Evolutionary conservation across 2,113 vertebrate species (phyloP), one percentile per base, ranked within the genome.

Genomic region (Bubo scandiacus): DNA sequence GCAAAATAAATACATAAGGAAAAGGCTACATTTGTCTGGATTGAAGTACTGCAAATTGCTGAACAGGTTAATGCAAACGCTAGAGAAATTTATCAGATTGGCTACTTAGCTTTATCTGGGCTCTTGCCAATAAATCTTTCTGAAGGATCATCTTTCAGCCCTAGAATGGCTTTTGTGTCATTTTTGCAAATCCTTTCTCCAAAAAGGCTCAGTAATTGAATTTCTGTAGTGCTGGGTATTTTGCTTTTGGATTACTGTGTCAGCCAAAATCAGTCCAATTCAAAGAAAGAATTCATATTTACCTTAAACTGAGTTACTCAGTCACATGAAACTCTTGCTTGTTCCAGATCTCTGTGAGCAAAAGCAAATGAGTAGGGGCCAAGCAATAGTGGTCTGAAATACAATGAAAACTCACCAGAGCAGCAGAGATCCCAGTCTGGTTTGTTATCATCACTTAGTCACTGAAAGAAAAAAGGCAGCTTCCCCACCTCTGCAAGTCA

Each of bases 61-160:
- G 66, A 77, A 77, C 29, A 82, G 70, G 52, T 91, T 87, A 80
- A 91, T 86, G 38, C 20, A 82, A 91, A 75, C 38, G 25, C 52
- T 86, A 21, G 52, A 38, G 58, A 89, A 90, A 63, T 71, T 73
- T 91, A 85, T 91, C 81, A 88, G 67, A 86, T 90, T 80, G 89
- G n/a, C 71, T 86, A 10, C 81, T 91, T 80, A 80, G 23, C 74
- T 94, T 92, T 85, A 54, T 42, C 70, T 68, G 62, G 42, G 38
- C 15, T 91, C n/a, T 88, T 81, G 58, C 55, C 66, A 47, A 5
- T 58, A 89, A 58, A 65, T 95, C 49, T 80, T 92, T 52, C 52
- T 87, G 36, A 87, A 92, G 87, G 42, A 91, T 94, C 74, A 40
- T 90, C 81, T 94, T 85, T 80, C 73, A 92, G 58, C 32, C 52